Percentiles rank a stretch among this genome's conserved stretches.
These are phyloP conservation scores for Bombus turneri DNA, from an alignment of 1,140 invertebrate species.

Conservation along the genomic window DNA sequence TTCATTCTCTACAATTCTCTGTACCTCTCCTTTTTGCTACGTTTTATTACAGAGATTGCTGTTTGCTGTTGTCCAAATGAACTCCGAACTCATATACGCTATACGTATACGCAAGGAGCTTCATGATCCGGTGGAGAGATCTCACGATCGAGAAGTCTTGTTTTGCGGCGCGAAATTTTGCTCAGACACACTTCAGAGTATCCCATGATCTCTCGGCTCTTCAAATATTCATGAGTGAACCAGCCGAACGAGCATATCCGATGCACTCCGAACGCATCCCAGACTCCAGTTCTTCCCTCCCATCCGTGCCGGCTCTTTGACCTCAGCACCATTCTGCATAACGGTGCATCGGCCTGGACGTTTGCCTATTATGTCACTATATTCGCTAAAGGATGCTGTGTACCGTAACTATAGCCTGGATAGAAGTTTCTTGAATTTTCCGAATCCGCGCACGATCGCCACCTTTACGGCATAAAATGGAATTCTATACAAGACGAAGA, in stretches of 20 bases:
- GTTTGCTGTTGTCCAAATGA: background rate
- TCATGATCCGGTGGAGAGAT: background rate
- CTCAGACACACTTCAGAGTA: background rate
- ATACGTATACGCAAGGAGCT: too few species aligned
- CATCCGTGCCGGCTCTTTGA: constrained; percentile 67
- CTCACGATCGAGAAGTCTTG: constrained; percentile 1
- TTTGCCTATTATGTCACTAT: constrained; percentile 75
- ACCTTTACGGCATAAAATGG: background rate
- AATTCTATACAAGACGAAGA: background rate
- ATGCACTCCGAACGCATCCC: constrained; percentile 53
- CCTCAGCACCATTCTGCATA: constrained; percentile 73
- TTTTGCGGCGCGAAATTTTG: constrained; percentile 20
- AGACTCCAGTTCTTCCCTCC: constrained; percentile 49
- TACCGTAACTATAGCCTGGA: constrained; percentile 51
- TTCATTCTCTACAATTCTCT: background rate
- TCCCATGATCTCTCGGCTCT: constrained; percentile 25
- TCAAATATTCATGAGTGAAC: constrained; percentile 64
- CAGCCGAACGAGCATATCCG: constrained; percentile 55
- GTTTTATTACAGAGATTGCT: background rate
- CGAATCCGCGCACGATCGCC: background rate
- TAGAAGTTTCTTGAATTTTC: constrained; percentile 31
- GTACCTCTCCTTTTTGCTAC: background rate
- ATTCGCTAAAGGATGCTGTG: constrained; percentile 63
- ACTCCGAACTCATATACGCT: background rate
- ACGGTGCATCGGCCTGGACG: constrained; percentile 73